Conservation (phyloP, 23 tunicate species). For the Botrylloides violaceus region DNA sequence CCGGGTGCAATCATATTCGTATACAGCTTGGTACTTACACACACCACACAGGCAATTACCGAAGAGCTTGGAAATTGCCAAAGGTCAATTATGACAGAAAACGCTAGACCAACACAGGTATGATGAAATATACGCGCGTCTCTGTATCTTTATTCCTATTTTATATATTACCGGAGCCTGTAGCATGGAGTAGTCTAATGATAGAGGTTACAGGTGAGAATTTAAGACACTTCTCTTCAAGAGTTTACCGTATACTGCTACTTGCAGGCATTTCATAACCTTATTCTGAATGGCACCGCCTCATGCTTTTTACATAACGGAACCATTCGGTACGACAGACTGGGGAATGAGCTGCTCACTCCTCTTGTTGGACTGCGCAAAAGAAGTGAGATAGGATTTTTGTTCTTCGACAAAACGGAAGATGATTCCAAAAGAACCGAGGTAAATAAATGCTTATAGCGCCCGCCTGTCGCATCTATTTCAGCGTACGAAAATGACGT, state of each 20-base stretch:
- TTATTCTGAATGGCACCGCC: conserved; percentile 57
- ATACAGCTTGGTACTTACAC: conserved; percentile 71
- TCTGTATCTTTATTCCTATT: neutral
- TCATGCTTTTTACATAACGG: conserved; percentile 73
- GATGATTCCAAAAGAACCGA: conserved; percentile 47
- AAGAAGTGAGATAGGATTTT: conserved; percentile 70
- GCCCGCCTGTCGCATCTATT: too few relatives aligned
- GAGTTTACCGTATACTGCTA: too few relatives aligned
- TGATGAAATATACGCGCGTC: neutral
- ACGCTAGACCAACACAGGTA: conserved; percentile 76
- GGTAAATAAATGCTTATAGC: too few relatives aligned
- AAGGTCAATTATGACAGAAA: conserved; percentile 53
- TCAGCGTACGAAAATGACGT: too few relatives aligned
- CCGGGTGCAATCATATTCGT: conserved; percentile 63
- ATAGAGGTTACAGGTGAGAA: too few relatives aligned
- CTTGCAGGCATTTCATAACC: conserved; percentile 48
- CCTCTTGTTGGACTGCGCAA: conserved; percentile 46
- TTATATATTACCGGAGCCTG: too few relatives aligned
- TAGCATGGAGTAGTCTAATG: too few relatives aligned
- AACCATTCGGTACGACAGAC: conserved; percentile 37
- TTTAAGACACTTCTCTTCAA: too few relatives aligned
- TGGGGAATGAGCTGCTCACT: conserved; percentile 48
- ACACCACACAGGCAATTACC: conserved; percentile 34
- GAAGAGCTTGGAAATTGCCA: conserved; percentile 48
- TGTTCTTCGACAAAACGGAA: conserved; percentile 66